A percentile compares a stretch with the other conserved stretches of the same genome.
phyloP scores from a whole-genome alignment of 2,113 vertebrate genomes.

The Columbina picui region DNA sequence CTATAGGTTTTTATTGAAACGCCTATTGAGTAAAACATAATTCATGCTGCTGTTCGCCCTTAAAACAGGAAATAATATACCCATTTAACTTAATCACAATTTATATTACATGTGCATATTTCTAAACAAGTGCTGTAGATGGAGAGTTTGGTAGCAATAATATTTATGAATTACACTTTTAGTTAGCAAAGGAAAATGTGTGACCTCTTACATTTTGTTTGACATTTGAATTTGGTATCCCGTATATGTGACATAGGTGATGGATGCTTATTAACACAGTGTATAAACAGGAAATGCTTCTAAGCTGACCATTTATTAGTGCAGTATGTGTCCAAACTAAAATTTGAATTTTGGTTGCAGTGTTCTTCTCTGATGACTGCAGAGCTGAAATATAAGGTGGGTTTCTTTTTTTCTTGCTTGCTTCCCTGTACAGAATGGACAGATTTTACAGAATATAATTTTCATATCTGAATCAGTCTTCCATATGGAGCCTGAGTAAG shows the following conservation, averaged over 20 bases:
- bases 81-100: constrained; percentile 87
- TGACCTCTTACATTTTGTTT: constrained; percentile 88
- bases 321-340: constrained; percentile 62
- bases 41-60: constrained; percentile 82
- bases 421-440: neutral
- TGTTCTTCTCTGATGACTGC: neutral
- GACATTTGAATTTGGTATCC: constrained; percentile 86
- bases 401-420: neutral
- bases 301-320: constrained; percentile 82
- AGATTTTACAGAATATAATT: neutral
- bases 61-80: constrained; percentile 90
- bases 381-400: neutral
- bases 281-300: constrained; percentile 90
- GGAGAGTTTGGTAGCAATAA: constrained; percentile 87
- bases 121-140: constrained; percentile 86
- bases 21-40: constrained; percentile 80
- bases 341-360: constrained; percentile 71
- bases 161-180: constrained; percentile 90
- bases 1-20: constrained; percentile 71
- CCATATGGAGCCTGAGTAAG: neutral
- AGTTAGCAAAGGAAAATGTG: constrained; percentile 88
- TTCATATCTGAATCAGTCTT: neutral
- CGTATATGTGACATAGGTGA: constrained; percentile 80
- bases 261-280: constrained; percentile 83
- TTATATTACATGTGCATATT: constrained; percentile 88